A percentile compares a stretch with the other conserved stretches of the same genome.
Conservation (phyloP, 2,797 vertebrate genomes). For the Chiropotes sagulatus region DNA sequence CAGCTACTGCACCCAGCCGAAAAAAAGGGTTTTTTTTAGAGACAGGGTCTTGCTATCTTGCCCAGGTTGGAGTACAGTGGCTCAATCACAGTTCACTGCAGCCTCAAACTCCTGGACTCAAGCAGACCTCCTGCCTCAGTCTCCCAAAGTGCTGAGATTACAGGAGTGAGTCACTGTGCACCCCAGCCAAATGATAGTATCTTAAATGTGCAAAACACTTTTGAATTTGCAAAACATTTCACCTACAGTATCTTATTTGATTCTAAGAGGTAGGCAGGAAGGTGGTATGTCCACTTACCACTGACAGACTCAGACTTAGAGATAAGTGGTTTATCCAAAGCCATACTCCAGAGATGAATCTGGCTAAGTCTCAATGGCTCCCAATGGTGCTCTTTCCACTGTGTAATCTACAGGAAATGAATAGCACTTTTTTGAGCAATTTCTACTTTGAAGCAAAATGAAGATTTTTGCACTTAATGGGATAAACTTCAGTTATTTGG, state of each 20-base stretch:
- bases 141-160: background rate
- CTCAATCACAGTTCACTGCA: too few relatives aligned
- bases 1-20: too few relatives aligned
- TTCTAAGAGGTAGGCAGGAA: background rate
- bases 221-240: background rate
- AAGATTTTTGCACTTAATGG: background rate
- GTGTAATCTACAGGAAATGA: background rate
- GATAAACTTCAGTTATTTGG: background rate
- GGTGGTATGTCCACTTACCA: background rate
- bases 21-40: too few relatives aligned
- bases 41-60: too few relatives aligned
- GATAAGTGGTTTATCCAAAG: background rate
- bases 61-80: too few relatives aligned
- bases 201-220: background rate
- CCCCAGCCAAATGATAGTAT: background rate
- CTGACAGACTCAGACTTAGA: background rate
- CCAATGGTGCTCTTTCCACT: background rate
- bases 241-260: background rate
- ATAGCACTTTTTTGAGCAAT: background rate
- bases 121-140: too few relatives aligned
- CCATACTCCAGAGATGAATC: background rate
- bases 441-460: slow-evolving; percentile 10
- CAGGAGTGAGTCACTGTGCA: too few relatives aligned
- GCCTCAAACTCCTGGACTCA: too few relatives aligned
- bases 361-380: background rate